Percentiles rank a stretch among this genome's conserved stretches.
Evolutionary conservation across 2,113 vertebrate genomes (phyloP).

Genomic region (Callocephalon fimbriatum): DNA sequence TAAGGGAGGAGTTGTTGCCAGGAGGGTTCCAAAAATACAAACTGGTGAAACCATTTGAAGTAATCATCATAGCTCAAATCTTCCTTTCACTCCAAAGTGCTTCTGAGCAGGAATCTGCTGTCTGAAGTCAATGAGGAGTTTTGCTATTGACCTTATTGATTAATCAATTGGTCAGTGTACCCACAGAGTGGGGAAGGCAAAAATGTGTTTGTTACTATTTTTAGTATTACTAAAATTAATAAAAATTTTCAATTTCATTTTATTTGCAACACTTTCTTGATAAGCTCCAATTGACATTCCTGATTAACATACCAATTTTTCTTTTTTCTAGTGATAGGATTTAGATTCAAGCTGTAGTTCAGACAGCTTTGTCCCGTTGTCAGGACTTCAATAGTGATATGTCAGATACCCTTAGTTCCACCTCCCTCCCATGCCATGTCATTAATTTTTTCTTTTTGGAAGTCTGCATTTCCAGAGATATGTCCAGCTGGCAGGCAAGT

Average conservation of each 20-base stretch:
- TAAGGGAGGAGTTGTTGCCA: conserved; percentile 4
- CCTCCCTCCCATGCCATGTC: rapidly evolving
- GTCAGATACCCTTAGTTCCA: not conserved
- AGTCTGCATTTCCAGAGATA: not conserved
- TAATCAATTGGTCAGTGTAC: not conserved
- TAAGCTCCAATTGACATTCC: not conserved
- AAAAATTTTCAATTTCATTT: not conserved
- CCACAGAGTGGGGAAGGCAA: not conserved
- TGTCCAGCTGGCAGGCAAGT: not conserved
- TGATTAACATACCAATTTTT: not conserved
- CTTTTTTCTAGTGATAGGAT: not conserved
- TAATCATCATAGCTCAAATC: not conserved
- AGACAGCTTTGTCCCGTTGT: not conserved
- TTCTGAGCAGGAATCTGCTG: not conserved
- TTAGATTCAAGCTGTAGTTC: not conserved
- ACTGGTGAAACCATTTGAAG: conserved; percentile 28
- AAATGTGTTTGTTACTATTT: not conserved
- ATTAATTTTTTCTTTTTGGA: not conserved
- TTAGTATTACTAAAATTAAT: not conserved
- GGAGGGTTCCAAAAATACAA: conserved; percentile 34
- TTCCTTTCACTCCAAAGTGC: not conserved
- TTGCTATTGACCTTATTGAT: not conserved
- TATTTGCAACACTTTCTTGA: not conserved
- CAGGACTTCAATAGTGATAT: not conserved
- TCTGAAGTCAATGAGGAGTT: not conserved